Conservation (phyloP, 2,113 vertebrate genomes). For the Triplophysa siluroides region DNA sequence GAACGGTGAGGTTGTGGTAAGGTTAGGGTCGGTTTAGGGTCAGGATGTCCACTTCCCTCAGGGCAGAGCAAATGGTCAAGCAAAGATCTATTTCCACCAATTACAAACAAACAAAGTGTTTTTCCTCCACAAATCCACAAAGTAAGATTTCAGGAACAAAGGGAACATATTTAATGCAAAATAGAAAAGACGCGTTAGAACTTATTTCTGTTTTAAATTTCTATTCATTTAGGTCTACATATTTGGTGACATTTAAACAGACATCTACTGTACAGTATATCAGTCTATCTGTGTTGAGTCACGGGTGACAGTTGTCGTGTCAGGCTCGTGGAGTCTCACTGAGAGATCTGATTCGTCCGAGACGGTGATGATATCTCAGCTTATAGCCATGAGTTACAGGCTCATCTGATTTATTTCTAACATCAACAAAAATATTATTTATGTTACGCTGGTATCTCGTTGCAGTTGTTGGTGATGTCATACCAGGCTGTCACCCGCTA, state of each 20-base stretch:
- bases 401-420: conserved; percentile 63
- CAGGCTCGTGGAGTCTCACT: not conserved
- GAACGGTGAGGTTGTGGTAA: conserved; percentile 70
- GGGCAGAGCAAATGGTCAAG: conserved; percentile 62
- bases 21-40: conserved; percentile 69
- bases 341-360: conserved; percentile 2
- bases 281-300: conserved; percentile 7
- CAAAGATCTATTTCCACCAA: conserved; percentile 32
- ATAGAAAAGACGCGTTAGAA: too few species aligned
- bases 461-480: conserved; percentile 71
- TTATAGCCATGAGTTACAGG: conserved; percentile 37
- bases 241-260: not conserved
- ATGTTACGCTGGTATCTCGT: conserved; percentile 61
- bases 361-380: conserved; percentile 36
- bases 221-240: not conserved
- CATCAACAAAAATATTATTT: conserved; percentile 62
- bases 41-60: conserved; percentile 59
- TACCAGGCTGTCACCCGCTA: conserved; percentile 58
- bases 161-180: too few species aligned
- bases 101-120: conserved; percentile 28
- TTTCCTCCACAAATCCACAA: not conserved
- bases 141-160: too few species aligned
- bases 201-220: too few species aligned
- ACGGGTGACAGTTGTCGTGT: conserved; percentile 14
- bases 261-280: not conserved